These are phyloP conservation scores for Myotis vivesi DNA, from an alignment of 2,797 vertebrate genomes.

Conservation along the genomic window DNA sequence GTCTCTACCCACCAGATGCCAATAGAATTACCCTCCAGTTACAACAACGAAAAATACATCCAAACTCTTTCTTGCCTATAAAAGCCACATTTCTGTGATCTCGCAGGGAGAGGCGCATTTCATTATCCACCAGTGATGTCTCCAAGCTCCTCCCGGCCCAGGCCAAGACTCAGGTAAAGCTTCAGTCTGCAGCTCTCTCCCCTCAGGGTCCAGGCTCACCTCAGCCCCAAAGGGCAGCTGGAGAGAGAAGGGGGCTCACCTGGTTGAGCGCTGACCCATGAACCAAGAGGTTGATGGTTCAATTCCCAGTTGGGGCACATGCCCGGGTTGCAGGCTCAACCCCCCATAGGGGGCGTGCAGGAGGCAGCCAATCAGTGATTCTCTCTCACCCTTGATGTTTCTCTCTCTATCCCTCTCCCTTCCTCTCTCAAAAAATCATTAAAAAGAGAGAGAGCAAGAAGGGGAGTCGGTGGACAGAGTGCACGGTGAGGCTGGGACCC, in stretches of 20 bases:
- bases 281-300: too few species aligned
- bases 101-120: slow-evolving; percentile 82
- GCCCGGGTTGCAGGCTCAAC: too few species aligned
- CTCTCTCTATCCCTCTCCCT: too few species aligned
- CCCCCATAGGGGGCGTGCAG: too few species aligned
- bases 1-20: neutral
- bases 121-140: slow-evolving; percentile 88
- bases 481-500: rapidly evolving
- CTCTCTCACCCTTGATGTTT: too few species aligned
- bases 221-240: neutral
- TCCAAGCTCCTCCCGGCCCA: slow-evolving; percentile 82
- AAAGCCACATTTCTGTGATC: slow-evolving; percentile 2
- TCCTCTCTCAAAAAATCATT: too few species aligned
- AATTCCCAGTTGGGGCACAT: too few species aligned
- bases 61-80: neutral
- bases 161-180: slow-evolving; percentile 81
- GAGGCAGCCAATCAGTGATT: too few species aligned
- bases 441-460: neutral
- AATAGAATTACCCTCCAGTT: neutral
- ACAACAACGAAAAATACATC: neutral
- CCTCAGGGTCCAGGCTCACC: neutral
- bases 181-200: too few species aligned
- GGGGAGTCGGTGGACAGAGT: neutral
- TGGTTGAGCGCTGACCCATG: too few species aligned
- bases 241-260: neutral